These are phyloP conservation scores for Drosophila algonquin DNA, from an alignment of 2,888 invertebrate species.

Conservation along the genomic window DNA sequence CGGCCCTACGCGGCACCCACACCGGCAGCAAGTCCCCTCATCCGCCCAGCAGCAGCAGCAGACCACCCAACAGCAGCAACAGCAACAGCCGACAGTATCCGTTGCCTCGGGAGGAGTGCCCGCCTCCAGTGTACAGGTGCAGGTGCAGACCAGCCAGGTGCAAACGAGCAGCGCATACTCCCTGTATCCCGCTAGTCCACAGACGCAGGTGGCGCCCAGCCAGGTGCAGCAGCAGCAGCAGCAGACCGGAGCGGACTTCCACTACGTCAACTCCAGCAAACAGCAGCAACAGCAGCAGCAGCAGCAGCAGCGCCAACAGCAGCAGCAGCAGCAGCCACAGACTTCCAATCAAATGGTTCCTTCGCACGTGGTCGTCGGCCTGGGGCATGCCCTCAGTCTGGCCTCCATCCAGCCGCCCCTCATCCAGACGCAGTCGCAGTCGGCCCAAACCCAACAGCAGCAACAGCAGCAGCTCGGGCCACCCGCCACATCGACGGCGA, in stretches of 20 bases:
- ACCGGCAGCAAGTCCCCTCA: conserved; percentile 75
- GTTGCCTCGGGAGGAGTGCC: conserved; percentile 46
- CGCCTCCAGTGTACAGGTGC: conserved; percentile 75
- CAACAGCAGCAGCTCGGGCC: conserved; percentile 57
- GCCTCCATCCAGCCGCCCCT: conserved; percentile 63
- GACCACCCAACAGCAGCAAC: conserved; percentile 37
- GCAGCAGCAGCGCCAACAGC: conserved; percentile 72
- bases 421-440: conserved; percentile 65
- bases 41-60: conserved; percentile 64
- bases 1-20: conserved; percentile 34
- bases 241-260: conserved; percentile 68
- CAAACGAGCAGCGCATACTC: conserved; percentile 90
- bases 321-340: conserved; percentile 82
- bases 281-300: conserved; percentile 79
- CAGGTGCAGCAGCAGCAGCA: conserved; percentile 62
- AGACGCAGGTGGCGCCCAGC: conserved; percentile 76
- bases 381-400: conserved; percentile 63
- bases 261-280: conserved; percentile 65
- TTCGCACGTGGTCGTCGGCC: conserved; percentile 74
- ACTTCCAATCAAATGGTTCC: conserved; percentile 84
- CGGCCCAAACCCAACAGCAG: conserved; percentile 60
- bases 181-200: conserved; percentile 86
- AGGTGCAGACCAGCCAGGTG: conserved; percentile 66
- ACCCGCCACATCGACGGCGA: conserved; percentile 70
- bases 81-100: not conserved